Base-by-base conservation (phyloP, 2,888 invertebrate genomes). In the Epinotia nisella region DNA sequence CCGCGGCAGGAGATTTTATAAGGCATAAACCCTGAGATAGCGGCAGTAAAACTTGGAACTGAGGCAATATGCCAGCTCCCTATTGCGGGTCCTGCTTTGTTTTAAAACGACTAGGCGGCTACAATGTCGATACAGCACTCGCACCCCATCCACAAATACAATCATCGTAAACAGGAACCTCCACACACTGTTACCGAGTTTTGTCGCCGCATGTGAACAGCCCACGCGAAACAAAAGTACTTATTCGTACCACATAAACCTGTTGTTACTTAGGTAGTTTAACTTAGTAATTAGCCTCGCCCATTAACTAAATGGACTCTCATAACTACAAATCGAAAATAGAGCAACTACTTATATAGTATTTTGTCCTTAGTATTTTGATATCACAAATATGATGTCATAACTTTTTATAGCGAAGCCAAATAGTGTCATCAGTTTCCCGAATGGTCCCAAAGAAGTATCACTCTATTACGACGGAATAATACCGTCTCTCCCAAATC, bases 321-420 rank as follows among this genome's bases (percentile, higher is more conserved):
- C 15, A 9, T 51, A n/a, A 49, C 15, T 62, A 62, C 59, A 24
- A n/a, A 70, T 21, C 35, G 24, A 60, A 65, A 71, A 72, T 49
- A 74, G 68, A 76, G 79, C 78, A 78, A 79, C 77, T 76, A 80
- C 76, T 15, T 45, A 77, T 78, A 77, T 76, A 83, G 86, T 85
- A 89, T 88, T 87, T 64, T 86, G 85, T 88, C 82, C 82, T 82
- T 87, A 84, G 89, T 88, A 90, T 87, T 90, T 87, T 90, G 87
- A 86, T 86, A 83, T 86, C 84, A 80, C 87, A 87, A 89, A 88
- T 85, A 87, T 87, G 86, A 88, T 84, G 86, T 87, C 87, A 85
- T 92, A 90, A 90, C 90, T 89, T 92, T 92, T 92, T 92, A 92
- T 88, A 88, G 84, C 84, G 82, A 87, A 89, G 87, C 87, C 89